These are phyloP conservation scores for Drosophila mercatorum DNA, from an alignment of 2,888 invertebrate species.

Conservation along the genomic window DNA sequence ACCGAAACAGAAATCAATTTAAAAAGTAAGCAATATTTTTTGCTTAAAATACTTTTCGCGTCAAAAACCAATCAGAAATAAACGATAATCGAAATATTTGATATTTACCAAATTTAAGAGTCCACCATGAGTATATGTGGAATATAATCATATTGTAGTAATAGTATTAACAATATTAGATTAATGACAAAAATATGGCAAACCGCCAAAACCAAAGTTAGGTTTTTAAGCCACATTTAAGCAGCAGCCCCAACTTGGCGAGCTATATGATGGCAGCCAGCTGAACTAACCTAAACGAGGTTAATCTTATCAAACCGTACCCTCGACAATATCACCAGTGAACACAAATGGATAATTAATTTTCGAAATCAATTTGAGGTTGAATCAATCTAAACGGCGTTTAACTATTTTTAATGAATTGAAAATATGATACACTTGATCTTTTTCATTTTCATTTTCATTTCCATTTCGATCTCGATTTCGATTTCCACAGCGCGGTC, in stretches of 20 bases:
- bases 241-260: background rate
- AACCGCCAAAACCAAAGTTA: background rate
- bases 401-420: constrained; percentile 32
- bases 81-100: too few species aligned
- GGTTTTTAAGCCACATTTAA: background rate
- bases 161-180: background rate
- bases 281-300: background rate
- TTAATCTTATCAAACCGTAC: too few species aligned
- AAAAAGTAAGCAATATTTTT: too few species aligned
- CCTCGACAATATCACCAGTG: background rate
- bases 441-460: constrained; percentile 15
- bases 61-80: too few species aligned
- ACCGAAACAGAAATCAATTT: too few species aligned
- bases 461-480: constrained; percentile 40
- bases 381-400: background rate
- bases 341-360: background rate
- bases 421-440: constrained; percentile 15
- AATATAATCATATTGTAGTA: too few species aligned
- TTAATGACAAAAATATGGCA: background rate
- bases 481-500: constrained; percentile 40
- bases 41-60: too few species aligned
- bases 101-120: too few species aligned
- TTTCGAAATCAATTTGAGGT: background rate
- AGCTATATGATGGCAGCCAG: background rate
- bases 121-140: too few species aligned